Base-by-base conservation (phyloP, 2,888 invertebrate genomes). In the Mesorhabditis belari region DNA sequence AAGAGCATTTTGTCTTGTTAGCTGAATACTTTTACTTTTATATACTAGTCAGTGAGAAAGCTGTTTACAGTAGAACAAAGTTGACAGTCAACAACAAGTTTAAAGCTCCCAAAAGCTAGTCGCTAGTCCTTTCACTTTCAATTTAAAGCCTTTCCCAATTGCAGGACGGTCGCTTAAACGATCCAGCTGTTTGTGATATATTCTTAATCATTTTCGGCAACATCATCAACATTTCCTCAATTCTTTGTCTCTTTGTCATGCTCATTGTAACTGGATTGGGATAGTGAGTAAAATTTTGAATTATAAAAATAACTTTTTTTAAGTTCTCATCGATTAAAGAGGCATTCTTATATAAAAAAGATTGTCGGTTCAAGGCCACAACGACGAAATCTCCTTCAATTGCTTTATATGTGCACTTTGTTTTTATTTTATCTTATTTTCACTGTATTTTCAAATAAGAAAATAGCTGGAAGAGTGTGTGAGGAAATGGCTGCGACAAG, bases 111-210 rank as follows among this genome's bases (percentile, higher is more conserved):
- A 35, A 35, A 35, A 35, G 9, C 35, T 21, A 12, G 29, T 49
- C 50, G n/a, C 19, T 51, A 21, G 51, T n/a, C 27, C 57, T 12
- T 35, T 2, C 21, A 25, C 6, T 19, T 3, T 24, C n/a, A 23
- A 54, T 19, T 23, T 54, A 24, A 54, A 25, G 17, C 23, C n/a
- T 17, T 19, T 27, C 49, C 60, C 23, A 49, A 57, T 19, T 49
- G 26, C 28, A 60, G 60, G 64, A 58, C 26, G 66, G 67, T 2
- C 57, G 56, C 35, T 23, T 64, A 9, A 56, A 69, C 28, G 66
- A 67, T 44, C 59, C 63, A 3, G 28, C 55, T 29, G 67, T 69
- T 2, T 69, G 69, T 53, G 65, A 65, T 44, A 26, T 27, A n/a
- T 56, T 62, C 9, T 54, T 69, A 5, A 60, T 60, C 3, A 61